Base-by-base conservation (phyloP, 2,888 invertebrate genomes). In the Oscheius sp. region DNA sequence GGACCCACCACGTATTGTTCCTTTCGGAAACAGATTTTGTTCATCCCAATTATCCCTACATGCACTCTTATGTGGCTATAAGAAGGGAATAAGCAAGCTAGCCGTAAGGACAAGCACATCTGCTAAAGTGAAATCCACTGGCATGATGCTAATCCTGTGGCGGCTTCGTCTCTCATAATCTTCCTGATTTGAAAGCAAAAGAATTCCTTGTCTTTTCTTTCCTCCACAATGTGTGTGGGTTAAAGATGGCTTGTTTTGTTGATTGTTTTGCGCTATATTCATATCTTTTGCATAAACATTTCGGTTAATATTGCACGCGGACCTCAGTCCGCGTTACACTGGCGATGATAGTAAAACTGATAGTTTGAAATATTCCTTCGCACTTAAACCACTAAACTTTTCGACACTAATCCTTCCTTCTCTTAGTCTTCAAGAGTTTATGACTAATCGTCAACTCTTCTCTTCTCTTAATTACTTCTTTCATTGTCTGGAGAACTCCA, bases 1-100 rank as follows among this genome's bases (percentile, higher is more conserved):
- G 68, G 68, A 63, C 63, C 63, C 51, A 55, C 68, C n/a, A 68
- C 55, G 68, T 55, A 68, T 68, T 68, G 68, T 68, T 68, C 68
- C 55, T 53, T 68, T 68, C 68, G 55, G 55, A 68, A 55, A 68
- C 68, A 68, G 68, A 68, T 68, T 68, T 68, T 33, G 68, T 68
- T 48, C 63, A 63, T 63, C 63, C 63, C 50, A 47, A 47, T 63
- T 63, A 58, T 42, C 42, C 42, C 42, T 7, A 42, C 42, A 42
- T 3, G 7, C 42, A 42, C 42, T 42, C 42, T 42, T 42, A 42
- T 42, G 42, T 42, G 3, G 3, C 42, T 42, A 42, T 42, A 42
- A 42, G 42, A 42, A 42, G 42, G 21, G 7, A 42, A 42, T 42
- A 42, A 42, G 42, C 42, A 42, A 42, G 42, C 42, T 42, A 21